Evolutionary conservation across 2,888 invertebrate species (phyloP).

Genomic region (Druceiella hillmani): DNA sequence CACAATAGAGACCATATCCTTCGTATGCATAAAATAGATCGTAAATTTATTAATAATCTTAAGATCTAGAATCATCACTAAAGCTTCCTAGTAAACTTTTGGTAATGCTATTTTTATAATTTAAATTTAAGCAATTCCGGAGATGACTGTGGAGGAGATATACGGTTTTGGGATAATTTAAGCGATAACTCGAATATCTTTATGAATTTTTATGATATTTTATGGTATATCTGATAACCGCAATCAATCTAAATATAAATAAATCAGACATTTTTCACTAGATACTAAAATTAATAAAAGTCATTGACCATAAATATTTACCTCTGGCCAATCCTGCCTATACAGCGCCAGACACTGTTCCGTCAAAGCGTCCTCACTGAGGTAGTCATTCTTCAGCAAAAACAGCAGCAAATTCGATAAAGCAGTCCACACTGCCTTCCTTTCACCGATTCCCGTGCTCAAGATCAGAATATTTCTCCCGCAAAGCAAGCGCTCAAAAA

Average conservation of each 20-base stretch:
- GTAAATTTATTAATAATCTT: too few species aligned
- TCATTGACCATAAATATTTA: conserved; percentile 26
- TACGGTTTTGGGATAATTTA: too few species aligned
- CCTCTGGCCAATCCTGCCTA: conserved; percentile 60
- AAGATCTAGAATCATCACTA: too few species aligned
- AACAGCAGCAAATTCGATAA: conserved; percentile 40
- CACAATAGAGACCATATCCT: too few species aligned
- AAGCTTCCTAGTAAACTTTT: too few species aligned
- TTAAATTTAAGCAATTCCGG: too few species aligned
- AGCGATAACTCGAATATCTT: too few species aligned
- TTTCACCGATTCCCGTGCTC: conserved; percentile 26
- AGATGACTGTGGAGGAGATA: too few species aligned
- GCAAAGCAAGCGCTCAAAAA: conserved; percentile 39
- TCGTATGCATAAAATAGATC: too few species aligned
- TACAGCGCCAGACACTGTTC: conserved; percentile 64
- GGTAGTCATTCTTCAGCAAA: conserved; percentile 50
- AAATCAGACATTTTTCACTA: background rate
- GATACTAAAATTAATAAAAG: background rate
- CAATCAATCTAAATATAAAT: background rate
- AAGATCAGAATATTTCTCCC: conserved; percentile 39
- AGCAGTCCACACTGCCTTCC: conserved; percentile 36
- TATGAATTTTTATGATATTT: conserved; percentile 12
- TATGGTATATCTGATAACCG: background rate
- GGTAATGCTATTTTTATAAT: too few species aligned
- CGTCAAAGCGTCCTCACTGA: conserved; percentile 57